These are phyloP conservation scores for Platycheirus rosarum DNA, from an alignment of 2,888 invertebrate species.

Conservation along the genomic window DNA sequence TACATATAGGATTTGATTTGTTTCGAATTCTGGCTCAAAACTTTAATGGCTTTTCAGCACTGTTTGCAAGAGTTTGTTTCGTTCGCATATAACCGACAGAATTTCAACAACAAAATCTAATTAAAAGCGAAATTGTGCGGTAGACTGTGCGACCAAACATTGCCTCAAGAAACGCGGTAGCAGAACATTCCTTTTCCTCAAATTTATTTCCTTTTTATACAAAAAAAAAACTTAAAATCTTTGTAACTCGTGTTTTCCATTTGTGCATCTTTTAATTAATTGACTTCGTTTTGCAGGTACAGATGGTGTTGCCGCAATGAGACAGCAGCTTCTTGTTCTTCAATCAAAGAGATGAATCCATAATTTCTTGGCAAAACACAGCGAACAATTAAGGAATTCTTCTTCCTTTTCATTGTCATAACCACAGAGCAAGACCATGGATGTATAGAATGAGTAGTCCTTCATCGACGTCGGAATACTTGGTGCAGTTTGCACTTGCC, in stretches of 20 bases:
- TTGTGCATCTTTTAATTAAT: conserved; percentile 54
- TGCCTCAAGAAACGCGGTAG: not conserved
- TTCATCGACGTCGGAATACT: conserved; percentile 42
- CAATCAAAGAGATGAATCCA: conserved; percentile 57
- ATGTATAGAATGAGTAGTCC: conserved; percentile 53
- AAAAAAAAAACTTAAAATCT: conserved; percentile 2
- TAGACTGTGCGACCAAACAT: conserved; percentile 23
- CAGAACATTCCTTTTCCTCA: not conserved
- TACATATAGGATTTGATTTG: not conserved
- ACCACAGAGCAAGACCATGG: conserved; percentile 13
- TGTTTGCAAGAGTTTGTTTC: not conserved
- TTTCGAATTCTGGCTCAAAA: conserved; percentile 8
- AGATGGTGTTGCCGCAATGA: conserved; percentile 6
- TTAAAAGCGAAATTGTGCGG: conserved; percentile 55
- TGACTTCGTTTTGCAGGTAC: conserved; percentile 58
- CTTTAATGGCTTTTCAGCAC: conserved; percentile 53
- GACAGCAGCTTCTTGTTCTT: conserved; percentile 7
- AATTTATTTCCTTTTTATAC: not conserved
- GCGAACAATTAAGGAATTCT: conserved; percentile 19
- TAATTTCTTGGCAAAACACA: conserved; percentile 40
- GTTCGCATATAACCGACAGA: not conserved
- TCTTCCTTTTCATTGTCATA: conserved; percentile 1
- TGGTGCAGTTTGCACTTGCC: conserved; percentile 52
- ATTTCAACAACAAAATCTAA: conserved; percentile 42
- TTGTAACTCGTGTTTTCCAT: conserved; percentile 7